A percentile compares a stretch with the other conserved stretches of the same genome.
These are phyloP conservation scores for Drosophila melanosoma DNA, from an alignment of 2,888 invertebrate species.

Conservation along the genomic window DNA sequence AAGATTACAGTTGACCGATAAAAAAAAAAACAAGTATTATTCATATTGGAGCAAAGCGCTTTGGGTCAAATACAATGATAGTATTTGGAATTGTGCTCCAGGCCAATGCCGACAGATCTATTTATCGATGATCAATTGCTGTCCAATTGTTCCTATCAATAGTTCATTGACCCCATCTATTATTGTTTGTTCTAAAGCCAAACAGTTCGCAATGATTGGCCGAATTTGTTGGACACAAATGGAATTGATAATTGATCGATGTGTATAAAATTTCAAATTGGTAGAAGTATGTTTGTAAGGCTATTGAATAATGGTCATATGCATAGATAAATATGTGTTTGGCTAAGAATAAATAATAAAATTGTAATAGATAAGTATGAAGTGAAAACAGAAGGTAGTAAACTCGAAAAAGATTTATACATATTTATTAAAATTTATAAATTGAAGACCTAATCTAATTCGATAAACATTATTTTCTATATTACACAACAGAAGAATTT, in stretches of 20 bases:
- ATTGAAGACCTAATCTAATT: neutral
- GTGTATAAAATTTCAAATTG: neutral
- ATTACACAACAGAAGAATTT: neutral
- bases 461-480: neutral
- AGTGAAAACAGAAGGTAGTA: neutral
- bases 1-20: constrained; percentile 56
- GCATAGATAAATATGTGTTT: neutral
- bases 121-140: constrained; percentile 47
- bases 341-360: neutral
- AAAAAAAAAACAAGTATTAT: constrained; percentile 29
- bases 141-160: constrained; percentile 45
- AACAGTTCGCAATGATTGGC: constrained; percentile 49
- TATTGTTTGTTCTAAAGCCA: constrained; percentile 14
- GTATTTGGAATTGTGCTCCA: constrained; percentile 37
- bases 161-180: constrained; percentile 65
- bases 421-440: neutral
- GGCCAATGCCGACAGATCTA: constrained; percentile 30
- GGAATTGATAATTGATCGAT: constrained; percentile 57
- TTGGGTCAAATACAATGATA: constrained; percentile 25
- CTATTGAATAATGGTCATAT: neutral
- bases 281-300: neutral
- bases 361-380: neutral
- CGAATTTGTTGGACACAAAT: constrained; percentile 56
- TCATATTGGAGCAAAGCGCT: constrained; percentile 6
- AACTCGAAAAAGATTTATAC: neutral